These are phyloP conservation scores for Percopsis transmontana DNA, from an alignment of 2,113 vertebrate genomes.

Conservation along the genomic window DNA sequence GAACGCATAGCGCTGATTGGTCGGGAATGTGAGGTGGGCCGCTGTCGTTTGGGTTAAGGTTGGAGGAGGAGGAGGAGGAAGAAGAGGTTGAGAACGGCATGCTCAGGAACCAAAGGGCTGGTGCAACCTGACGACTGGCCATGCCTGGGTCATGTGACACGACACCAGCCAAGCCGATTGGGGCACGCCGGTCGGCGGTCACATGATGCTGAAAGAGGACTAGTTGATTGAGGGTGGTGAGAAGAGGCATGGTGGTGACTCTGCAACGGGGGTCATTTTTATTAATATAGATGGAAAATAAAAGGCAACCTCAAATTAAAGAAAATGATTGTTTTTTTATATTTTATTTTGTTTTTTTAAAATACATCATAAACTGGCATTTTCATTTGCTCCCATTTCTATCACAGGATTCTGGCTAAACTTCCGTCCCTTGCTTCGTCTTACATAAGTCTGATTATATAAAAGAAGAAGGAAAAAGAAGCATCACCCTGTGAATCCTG, in stretches of 20 bases:
- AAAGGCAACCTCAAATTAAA: conserved; percentile 94
- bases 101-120: conserved; percentile 99
- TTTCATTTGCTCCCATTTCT: conserved; percentile 48
- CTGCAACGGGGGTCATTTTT: conserved; percentile 99
- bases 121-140: conserved; percentile 99
- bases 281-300: conserved; percentile 99
- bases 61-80: conserved; percentile 88
- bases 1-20: conserved; percentile 99
- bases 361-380: conserved; percentile 76
- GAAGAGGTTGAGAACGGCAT: conserved; percentile 99
- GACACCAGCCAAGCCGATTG: conserved; percentile 99
- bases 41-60: conserved; percentile 99
- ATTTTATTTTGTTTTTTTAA: conserved; percentile 35
- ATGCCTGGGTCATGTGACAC: conserved; percentile 99
- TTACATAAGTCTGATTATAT: no score
- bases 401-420: conserved; percentile 16
- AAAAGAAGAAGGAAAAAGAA: no score
- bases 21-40: conserved; percentile 99
- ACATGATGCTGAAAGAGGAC: conserved; percentile 99
- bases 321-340: conserved; percentile 90
- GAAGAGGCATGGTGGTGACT: conserved; percentile 99
- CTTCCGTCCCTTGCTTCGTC: no score
- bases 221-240: conserved; percentile 99
- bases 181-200: conserved; percentile 99
- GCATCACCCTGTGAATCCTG: no score